Percentiles rank a stretch among this genome's conserved stretches.
These are phyloP conservation scores for Papilio helenus DNA, from an alignment of 1,140 invertebrate species.

Conservation along the genomic window DNA sequence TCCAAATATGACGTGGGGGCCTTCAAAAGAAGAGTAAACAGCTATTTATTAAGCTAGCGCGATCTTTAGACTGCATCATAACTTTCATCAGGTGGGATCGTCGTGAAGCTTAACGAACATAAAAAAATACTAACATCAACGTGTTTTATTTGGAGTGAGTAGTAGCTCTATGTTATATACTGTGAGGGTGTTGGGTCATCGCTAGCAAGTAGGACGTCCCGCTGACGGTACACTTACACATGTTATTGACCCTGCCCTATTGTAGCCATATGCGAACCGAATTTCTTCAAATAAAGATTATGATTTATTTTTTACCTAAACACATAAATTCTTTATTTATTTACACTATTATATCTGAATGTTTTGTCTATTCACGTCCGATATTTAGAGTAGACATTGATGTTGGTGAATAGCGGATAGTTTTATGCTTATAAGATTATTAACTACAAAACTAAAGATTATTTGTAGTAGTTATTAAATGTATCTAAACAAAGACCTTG, in stretches of 20 bases:
- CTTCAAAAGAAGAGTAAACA: too few relatives aligned
- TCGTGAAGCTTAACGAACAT: too few relatives aligned
- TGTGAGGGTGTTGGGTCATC: slow-evolving; percentile 52
- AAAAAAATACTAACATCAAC: background rate
- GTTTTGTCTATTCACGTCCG: background rate
- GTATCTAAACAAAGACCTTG: too few relatives aligned
- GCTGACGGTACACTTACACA: slow-evolving; percentile 67
- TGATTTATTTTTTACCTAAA: background rate
- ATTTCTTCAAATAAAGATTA: slow-evolving; percentile 52
- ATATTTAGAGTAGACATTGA: too few relatives aligned
- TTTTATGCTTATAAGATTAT: too few relatives aligned
- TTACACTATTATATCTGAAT: background rate
- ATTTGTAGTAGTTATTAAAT: too few relatives aligned
- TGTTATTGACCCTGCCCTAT: slow-evolving; percentile 79
- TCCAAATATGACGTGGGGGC: too few relatives aligned
- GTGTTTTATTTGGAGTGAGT: slow-evolving; percentile 29
- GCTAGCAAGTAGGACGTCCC: slow-evolving; percentile 70
- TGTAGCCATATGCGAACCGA: slow-evolving; percentile 74
- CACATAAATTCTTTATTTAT: background rate
- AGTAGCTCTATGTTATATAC: slow-evolving; percentile 51
- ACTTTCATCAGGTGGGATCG: too few relatives aligned
- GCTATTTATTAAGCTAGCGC: too few relatives aligned
- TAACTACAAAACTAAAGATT: too few relatives aligned
- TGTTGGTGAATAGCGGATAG: too few relatives aligned
- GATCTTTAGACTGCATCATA: too few relatives aligned